Evolutionary conservation across 1,140 invertebrate genomes (phyloP).

Genomic region (Drosophila pachea): DNA sequence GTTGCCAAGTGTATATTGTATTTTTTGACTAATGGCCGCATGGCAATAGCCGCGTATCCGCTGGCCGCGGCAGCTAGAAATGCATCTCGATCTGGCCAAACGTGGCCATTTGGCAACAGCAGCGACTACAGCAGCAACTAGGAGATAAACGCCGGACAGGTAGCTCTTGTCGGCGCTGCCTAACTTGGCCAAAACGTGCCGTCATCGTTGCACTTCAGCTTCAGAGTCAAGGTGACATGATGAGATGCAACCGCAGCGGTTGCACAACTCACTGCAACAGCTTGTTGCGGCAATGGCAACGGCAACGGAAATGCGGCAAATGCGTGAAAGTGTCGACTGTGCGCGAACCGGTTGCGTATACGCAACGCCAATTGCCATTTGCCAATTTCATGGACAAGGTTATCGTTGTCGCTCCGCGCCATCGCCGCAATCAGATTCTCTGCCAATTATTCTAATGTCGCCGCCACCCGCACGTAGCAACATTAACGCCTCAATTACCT

Average conservation of each 20-base stretch:
- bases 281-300: slow-evolving; percentile 14
- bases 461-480: slow-evolving; percentile 57
- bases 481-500: slow-evolving; percentile 65
- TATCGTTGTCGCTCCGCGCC: slow-evolving; percentile 15
- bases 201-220: slow-evolving; percentile 43
- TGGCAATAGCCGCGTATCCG: slow-evolving; percentile 14
- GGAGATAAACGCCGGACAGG: slow-evolving; percentile 29
- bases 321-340: slow-evolving; percentile 59
- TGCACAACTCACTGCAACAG: slow-evolving; percentile 44
- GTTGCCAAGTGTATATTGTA: slow-evolving; percentile 11
- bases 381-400: slow-evolving; percentile 59
- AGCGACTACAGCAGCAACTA: slow-evolving; percentile 1
- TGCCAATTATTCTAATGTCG: slow-evolving; percentile 60
- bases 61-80: slow-evolving; percentile 9
- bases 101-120: slow-evolving; percentile 5
- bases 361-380: slow-evolving; percentile 35
- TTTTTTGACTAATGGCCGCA: slow-evolving; percentile 36
- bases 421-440: slow-evolving; percentile 48
- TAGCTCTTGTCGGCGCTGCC: slow-evolving; percentile 29
- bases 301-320: slow-evolving; percentile 61
- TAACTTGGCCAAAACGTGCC: slow-evolving; percentile 20
- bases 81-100: slow-evolving; percentile 38
- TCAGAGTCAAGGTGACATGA: slow-evolving; percentile 71
- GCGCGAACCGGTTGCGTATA: slow-evolving; percentile 51
- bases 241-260: slow-evolving; percentile 56